Evolutionary conservation across 1,140 invertebrate species (phyloP).

Genomic region (Formica exsecta): DNA sequence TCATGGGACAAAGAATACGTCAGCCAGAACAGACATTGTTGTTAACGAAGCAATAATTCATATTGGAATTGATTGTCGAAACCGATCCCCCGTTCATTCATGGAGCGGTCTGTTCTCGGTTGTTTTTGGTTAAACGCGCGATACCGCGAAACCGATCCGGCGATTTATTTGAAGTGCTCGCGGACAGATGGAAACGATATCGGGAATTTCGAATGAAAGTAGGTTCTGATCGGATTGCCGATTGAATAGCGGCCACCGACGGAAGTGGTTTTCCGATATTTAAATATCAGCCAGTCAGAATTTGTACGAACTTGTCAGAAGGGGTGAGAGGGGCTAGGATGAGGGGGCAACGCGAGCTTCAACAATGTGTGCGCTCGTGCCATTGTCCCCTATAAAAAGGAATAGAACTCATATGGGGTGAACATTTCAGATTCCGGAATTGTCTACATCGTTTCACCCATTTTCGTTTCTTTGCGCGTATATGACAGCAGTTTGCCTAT

Average conservation of each 20-base stretch:
- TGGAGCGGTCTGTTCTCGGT: slow-evolving; percentile 18
- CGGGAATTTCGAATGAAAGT: slow-evolving; percentile 72
- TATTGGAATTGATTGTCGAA: slow-evolving; percentile 42
- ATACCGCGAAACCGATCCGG: slow-evolving; percentile 56
- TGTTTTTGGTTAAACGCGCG: slow-evolving; percentile 58
- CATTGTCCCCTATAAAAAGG: slow-evolving; percentile 21
- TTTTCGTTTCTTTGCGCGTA: not conserved
- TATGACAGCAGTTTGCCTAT: not conserved
- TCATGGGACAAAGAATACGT: not conserved
- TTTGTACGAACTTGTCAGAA: slow-evolving; percentile 11
- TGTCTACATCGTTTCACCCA: not conserved
- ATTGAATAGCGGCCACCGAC: slow-evolving; percentile 67
- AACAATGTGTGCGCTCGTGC: slow-evolving; percentile 7
- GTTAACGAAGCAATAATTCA: slow-evolving; percentile 67
- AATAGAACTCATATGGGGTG: not conserved
- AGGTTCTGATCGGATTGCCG: slow-evolving; percentile 68
- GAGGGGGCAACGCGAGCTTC: not conserved
- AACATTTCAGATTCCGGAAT: not conserved
- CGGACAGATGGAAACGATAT: slow-evolving; percentile 73
- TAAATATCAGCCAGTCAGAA: slow-evolving; percentile 67
- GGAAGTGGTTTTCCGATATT: slow-evolving; percentile 75
- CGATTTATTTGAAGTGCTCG: slow-evolving; percentile 70
- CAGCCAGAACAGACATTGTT: slow-evolving; percentile 33
- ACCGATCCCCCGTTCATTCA: slow-evolving; percentile 30
- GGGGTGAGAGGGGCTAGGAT: too few relatives aligned